These are phyloP conservation scores for Myripristis jacobus DNA, from an alignment of 2,797 vertebrate species.

Conservation along the genomic window DNA sequence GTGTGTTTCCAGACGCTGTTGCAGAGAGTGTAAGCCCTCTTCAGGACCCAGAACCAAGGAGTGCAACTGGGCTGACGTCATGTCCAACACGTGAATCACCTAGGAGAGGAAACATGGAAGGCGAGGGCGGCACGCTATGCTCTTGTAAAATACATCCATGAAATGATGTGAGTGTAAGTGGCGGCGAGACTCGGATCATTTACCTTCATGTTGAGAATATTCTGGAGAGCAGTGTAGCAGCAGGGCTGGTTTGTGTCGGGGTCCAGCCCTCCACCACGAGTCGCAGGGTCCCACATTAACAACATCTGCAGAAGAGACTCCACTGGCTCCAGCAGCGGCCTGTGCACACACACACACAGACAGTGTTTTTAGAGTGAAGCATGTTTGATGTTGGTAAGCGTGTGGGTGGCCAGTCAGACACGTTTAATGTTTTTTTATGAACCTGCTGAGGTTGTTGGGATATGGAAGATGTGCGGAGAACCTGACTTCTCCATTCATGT, in stretches of 20 bases:
- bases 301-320: conserved; percentile 91
- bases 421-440: conserved; percentile 3
- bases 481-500: conserved; percentile 92
- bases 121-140: neutral
- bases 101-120: conserved; percentile 68
- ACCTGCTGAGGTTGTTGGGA: conserved; percentile 96
- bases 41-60: conserved; percentile 91
- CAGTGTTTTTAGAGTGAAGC: conserved; percentile 90
- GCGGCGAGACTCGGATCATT: neutral
- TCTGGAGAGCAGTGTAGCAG: conserved; percentile 90
- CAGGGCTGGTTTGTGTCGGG: conserved; percentile 80
- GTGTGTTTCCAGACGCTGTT: conserved; percentile 90
- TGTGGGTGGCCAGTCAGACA: conserved; percentile 72
- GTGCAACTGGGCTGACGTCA: conserved; percentile 96
- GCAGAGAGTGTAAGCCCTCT: conserved; percentile 94
- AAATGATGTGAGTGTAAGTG: conserved; percentile 18
- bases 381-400: conserved; percentile 91
- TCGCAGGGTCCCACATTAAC: conserved; percentile 91
- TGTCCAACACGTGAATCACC: conserved; percentile 97
- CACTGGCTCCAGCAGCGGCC: conserved; percentile 88
- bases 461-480: conserved; percentile 94
- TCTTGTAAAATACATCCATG: neutral
- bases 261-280: conserved; percentile 89
- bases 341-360: conserved; percentile 91
- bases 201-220: conserved; percentile 93